Evolutionary conservation across 2,888 invertebrate species (phyloP), one percentile per base, ranked within the genome.

Genomic region (Caenorhabditis imperialis): DNA sequence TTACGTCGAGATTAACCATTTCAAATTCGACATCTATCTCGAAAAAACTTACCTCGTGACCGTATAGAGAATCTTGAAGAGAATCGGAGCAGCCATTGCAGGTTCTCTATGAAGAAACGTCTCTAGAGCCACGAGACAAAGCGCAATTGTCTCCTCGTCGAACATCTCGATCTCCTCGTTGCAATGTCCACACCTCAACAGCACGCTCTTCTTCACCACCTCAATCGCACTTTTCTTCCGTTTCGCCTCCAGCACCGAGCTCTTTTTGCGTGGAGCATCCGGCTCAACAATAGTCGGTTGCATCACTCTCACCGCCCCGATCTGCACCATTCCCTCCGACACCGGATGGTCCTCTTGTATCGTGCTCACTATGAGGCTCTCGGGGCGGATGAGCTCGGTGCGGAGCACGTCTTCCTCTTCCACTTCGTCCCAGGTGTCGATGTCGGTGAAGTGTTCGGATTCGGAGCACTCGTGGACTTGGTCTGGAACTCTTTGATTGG

Each of bases 71-170:
- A 98, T 93, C 84, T 96, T 94, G 0, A 97, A 95, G 75, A 99
- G 90, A 86, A 96, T 91, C 0, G 94, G 94, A 2, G 98, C 97
- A n/a, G 98, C 97, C 82, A 91, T 86, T 12, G 93, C 92, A 0
- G 98, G 96, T 89, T 98, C 97, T 22, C 98, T 91, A 88, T 98
- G 96, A 77, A 99, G 94, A 89, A 96, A 97, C 0, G 98, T 97
- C 27, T 95, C 94, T 77, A 99, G 90, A 76, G 93, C 93, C 50
- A 97, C 94, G 83, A 99, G 94, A 85, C 96, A 93, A 60, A 98
- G 91, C 20, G 85, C 85, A 7, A 87, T 75, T 88, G 98, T 97
- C 88, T 99, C 98, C 88, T 99, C 98, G 77, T 94, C 95, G 89
- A 96, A 98, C 88, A 94, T 93, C 89, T 96, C 95, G 75, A 92